phyloP scores from a whole-genome alignment of 2,797 vertebrate species.

The Podarcis lilfordi region DNA sequence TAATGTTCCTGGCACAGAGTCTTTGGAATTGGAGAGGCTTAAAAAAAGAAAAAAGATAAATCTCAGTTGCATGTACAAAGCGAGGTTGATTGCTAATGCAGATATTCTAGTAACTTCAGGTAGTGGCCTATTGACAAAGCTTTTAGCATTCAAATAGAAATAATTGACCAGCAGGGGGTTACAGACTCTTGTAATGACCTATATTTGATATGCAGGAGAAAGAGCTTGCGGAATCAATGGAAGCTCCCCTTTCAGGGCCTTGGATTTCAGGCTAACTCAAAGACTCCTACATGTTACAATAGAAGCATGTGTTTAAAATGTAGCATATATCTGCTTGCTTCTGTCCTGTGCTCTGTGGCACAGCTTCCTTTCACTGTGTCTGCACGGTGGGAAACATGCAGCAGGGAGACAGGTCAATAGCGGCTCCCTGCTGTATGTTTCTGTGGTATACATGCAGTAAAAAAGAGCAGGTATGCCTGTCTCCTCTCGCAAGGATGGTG shows the following conservation, averaged over 20 bases:
- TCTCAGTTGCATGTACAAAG: conserved; percentile 4
- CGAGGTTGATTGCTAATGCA: conserved; percentile 21
- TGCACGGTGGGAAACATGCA: not conserved
- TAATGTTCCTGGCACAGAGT: not conserved
- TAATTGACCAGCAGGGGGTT: conserved; percentile 28
- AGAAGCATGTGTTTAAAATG: conserved; percentile 13
- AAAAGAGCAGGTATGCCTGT: not conserved
- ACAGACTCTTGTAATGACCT: conserved; percentile 32
- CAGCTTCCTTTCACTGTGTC: not conserved
- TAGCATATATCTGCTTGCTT: not conserved
- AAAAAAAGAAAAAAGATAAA: not conserved
- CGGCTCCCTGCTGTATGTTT: not conserved
- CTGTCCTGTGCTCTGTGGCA: not conserved
- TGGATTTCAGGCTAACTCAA: conserved; percentile 2
- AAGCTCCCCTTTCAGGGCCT: not conserved
- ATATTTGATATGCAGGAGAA: conserved; percentile 22
- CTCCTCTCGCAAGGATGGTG: not conserved
- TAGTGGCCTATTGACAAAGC: conserved; percentile 33
- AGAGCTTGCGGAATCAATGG: conserved; percentile 13
- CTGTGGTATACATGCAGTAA: not conserved
- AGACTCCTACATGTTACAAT: not conserved
- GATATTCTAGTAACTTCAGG: conserved; percentile 29
- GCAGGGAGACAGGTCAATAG: not conserved
- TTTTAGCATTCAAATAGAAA: conserved; percentile 41
- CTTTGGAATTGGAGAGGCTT: not conserved